These are phyloP conservation scores for Acrocephalus scirpaceus DNA, from an alignment of 2,797 vertebrate genomes.

Conservation along the genomic window DNA sequence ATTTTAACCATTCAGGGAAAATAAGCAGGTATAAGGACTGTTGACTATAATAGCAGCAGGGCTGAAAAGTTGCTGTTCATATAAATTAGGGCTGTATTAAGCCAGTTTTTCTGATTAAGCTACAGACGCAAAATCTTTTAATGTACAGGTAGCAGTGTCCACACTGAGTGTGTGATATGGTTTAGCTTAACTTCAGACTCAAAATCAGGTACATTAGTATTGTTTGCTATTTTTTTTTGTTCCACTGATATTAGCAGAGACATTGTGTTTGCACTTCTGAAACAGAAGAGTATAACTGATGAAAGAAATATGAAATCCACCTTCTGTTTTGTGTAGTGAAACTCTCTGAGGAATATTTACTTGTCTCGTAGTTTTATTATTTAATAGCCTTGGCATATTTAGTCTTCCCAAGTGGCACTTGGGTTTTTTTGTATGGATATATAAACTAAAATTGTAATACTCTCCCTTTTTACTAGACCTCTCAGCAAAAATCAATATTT, in stretches of 20 bases:
- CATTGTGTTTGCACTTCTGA: background rate
- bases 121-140: background rate
- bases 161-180: rapidly evolving
- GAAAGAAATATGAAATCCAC: background rate
- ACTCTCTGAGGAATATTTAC: background rate
- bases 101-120: background rate
- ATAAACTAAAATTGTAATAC: background rate
- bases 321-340: background rate
- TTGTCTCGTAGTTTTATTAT: slow-evolving; percentile 1
- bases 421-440: background rate
- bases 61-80: background rate
- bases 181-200: background rate
- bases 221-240: background rate
- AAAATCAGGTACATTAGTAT: background rate
- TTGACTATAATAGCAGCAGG: background rate
- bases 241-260: background rate
- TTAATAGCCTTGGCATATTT: background rate
- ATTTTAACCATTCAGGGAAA: background rate
- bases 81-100: background rate
- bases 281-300: background rate
- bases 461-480: slow-evolving; percentile 1
- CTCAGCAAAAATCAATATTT: slow-evolving; percentile 53
- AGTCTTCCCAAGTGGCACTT: background rate
- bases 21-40: background rate
- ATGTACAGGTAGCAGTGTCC: background rate